phyloP scores from a whole-genome alignment of 1,140 invertebrate species.

The Drosophila tani region DNA sequence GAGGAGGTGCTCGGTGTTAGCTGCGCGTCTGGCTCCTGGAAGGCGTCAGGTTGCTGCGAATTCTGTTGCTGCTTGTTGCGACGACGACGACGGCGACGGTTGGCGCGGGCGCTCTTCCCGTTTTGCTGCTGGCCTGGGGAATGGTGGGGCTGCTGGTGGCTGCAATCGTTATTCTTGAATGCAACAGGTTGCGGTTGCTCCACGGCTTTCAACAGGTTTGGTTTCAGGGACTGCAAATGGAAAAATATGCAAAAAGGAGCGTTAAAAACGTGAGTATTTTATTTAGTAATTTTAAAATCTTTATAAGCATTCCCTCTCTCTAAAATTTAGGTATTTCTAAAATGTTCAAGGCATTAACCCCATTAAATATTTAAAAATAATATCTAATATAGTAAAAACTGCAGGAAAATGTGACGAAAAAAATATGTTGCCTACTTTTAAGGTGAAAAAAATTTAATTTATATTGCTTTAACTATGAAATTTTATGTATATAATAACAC shows the following conservation, averaged over 20 bases:
- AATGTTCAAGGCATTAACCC: too few relatives aligned
- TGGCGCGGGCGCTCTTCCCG: slow-evolving; percentile 68
- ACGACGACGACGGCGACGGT: slow-evolving; percentile 74
- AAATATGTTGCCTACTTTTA: background rate
- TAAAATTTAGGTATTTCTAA: too few relatives aligned
- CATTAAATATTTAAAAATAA: too few relatives aligned
- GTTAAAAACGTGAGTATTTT: background rate
- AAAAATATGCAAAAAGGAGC: background rate
- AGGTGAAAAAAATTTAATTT: background rate
- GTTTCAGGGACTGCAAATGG: slow-evolving; percentile 32
- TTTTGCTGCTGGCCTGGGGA: slow-evolving; percentile 60
- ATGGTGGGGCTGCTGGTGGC: slow-evolving; percentile 34
- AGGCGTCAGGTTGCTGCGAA: slow-evolving; percentile 72
- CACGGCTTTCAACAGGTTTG: slow-evolving; percentile 69
- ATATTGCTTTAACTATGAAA: too few relatives aligned
- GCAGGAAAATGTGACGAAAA: background rate
- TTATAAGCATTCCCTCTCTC: background rate
- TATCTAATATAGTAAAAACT: too few relatives aligned
- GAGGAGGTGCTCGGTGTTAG: slow-evolving; percentile 73
- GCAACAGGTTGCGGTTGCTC: slow-evolving; percentile 72
- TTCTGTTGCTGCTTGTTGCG: slow-evolving; percentile 77
- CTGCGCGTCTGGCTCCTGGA: slow-evolving; percentile 61
- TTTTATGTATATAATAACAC: too few relatives aligned
- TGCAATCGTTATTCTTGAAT: slow-evolving; percentile 50
- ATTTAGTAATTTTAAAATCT: background rate